phyloP scores from a whole-genome alignment of 2,113 vertebrate species.

The rabbit (Oryctolagus cuniculus) region mOryCun1.1 NC_091441.1:117747501-117748000 shows the following conservation, averaged over 20 bases:
- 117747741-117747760: neutral
- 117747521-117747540: neutral
- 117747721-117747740: neutral
- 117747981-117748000: neutral
- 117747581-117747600: neutral
- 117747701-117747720: constrained; percentile 9
- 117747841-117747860: neutral
- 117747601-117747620: neutral
- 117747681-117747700: neutral
- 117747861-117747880: neutral
- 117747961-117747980: neutral
- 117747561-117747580: constrained; percentile 6
- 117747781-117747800: neutral
- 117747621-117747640: constrained; percentile 16
- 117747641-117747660: neutral
- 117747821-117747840: neutral
- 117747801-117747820: neutral
- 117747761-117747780: neutral
- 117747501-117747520: neutral
- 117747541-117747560: neutral
- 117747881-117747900: neutral
- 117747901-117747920: neutral
- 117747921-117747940: neutral
- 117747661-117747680: neutral
- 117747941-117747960: neutral